Base-by-base conservation (phyloP, 2,113 vertebrate species). In the Tinamus guttatus region DNA sequence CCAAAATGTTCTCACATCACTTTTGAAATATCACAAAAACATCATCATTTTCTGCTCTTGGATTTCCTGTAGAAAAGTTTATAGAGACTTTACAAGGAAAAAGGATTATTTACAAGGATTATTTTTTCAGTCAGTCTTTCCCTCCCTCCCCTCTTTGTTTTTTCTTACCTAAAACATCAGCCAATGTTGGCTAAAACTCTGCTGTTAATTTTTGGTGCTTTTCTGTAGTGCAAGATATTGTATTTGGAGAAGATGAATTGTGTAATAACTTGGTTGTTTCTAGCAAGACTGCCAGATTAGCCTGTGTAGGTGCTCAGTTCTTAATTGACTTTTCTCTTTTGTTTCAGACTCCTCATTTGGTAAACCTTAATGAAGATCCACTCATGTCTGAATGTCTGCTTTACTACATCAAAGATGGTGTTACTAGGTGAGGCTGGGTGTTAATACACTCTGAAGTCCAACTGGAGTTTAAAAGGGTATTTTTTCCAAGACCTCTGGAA, bases 381-480 rank as follows among this genome's bases (percentile, higher is more conserved):
- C 98, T 99, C 68, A 99, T 99, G 99, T 99, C 99, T 3, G 99
- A 99, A 95, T 99, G 99, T 97, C 98, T 99, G 86, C 98, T 99
- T 63, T 99, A 99, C 97, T 99, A 99, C 97, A 99, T 99, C 98
- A 99, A 99, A 98, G 99, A 99, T 58, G 99, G 99, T 34, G 99
- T 99, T 86, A 99, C 99, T 73, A 99, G 99, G 99, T 99, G 97
- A 97, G 85, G 24, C 43, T 8, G 69, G 51, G 59, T 85, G 84
- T 41, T 89, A 30, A 30, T 80, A 52, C 2, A 5, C 59, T 87
- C 77, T 80, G 63, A 36, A 62, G 40, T 45, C 85, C 74, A 27
- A 28, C 52, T 79, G 5, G 27, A 65, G 76, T 74, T 70, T n/a
- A 67, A 71, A 79, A 15, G 2, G 2, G 4, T 38, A 38, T 73